Evolutionary conservation across 1,140 invertebrate genomes (phyloP), one percentile per base, ranked within the genome.

Genomic region (Schlechtendalia chinensis): DNA sequence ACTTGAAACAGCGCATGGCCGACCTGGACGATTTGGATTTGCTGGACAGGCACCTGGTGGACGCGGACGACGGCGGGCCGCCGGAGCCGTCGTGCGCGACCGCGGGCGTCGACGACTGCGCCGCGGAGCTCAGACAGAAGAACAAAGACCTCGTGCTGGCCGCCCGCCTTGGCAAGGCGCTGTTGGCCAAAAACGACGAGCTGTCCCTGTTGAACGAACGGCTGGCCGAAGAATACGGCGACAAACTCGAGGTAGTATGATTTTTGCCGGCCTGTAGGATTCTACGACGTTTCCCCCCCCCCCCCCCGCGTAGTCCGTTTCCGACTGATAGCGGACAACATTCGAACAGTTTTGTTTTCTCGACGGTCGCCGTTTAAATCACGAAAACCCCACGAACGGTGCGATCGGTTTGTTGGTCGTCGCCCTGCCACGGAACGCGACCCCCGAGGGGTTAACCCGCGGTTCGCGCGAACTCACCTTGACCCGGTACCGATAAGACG

Each of bases 131-230:
- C 27, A 93, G 93, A 83, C 93, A 96, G 86, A 96, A 97, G 85
- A 96, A 98, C 84, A 92, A 93, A 82, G 96, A 98, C 85, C 89
- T 98, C 16, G 90, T 96, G 29, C 87, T 98, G 71, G 96, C 96
- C 0, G 96, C 96, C 1, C 96, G 98, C 86, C 87, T 98, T 50
- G 96, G 96, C 27, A 98, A 98, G 86, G 96, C 96, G 0, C 87
- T 98, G 65, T 87, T 98, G 75, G 96, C 98, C 83, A 94, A 95
- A 84, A 98, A 98, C 85, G 93, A 97, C 84, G 94, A 98, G 84
- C 87, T 98, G 72, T 93, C 91, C 82, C 90, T 91, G 82, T 93
- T 95, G 84, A 92, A 95, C 85, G 96, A 98, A 83, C 89, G 90
- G 71, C 87, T 94, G 16, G 89, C 91, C 5, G 96, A 97, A 84